Conservation (phyloP, 2,113 vertebrate genomes). For the Mormyrus lacerda region DNA sequence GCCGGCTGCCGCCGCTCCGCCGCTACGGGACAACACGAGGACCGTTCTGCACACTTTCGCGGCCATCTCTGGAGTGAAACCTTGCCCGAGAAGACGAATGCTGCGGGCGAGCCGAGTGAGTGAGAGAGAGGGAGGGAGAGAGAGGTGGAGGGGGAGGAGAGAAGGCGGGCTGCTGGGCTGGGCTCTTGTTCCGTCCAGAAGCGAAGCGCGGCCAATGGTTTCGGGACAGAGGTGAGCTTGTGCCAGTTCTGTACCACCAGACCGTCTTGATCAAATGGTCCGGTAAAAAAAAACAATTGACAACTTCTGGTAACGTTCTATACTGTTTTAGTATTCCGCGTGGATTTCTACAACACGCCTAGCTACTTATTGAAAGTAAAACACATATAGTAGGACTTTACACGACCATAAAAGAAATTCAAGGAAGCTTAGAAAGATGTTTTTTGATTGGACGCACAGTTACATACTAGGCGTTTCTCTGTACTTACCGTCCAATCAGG, state of each 20-base stretch:
- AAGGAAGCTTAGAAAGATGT: conserved; percentile 14
- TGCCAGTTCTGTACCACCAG: conserved; percentile 33
- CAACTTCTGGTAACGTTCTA: not conserved
- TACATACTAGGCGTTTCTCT: conserved; percentile 24
- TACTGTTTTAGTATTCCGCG: not conserved
- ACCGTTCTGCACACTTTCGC: conserved; percentile 69
- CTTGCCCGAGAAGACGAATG: conserved; percentile 58
- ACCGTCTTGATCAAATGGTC: not conserved
- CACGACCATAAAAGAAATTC: not conserved
- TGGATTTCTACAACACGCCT: not conserved
- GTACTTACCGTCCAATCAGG: conserved; percentile 25
- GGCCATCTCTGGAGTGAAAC: conserved; percentile 67
- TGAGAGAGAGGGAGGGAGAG: conserved; percentile 46
- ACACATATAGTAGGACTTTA: not conserved
- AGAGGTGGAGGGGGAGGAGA: conserved; percentile 40
- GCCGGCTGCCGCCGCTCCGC: conserved; percentile 55
- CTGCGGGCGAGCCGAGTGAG: conserved; percentile 64
- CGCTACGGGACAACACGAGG: conserved; percentile 67
- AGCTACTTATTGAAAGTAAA: not conserved
- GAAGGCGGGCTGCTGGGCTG: conserved; percentile 60
- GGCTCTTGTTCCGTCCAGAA: conserved; percentile 54
- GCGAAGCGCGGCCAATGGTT: conserved; percentile 36
- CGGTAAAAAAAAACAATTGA: not conserved
- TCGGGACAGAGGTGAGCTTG: conserved; percentile 33
- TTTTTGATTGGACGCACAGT: conserved; percentile 30